Percentiles rank a stretch among this genome's conserved stretches.
Conservation (phyloP, 2,113 vertebrate genomes). For the Phalacrocorax carbo region DNA sequence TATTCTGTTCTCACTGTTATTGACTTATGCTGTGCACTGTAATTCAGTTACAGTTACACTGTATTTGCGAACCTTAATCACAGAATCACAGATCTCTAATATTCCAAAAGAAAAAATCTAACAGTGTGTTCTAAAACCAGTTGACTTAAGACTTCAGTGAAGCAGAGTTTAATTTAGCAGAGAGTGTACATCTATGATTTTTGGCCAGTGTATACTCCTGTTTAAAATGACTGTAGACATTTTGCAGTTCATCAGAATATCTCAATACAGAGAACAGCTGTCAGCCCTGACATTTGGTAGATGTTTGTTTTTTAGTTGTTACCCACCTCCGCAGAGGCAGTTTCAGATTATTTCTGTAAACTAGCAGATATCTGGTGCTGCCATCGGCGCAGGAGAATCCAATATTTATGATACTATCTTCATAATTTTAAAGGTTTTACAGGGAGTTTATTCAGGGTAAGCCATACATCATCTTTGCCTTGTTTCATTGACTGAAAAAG, state of each 20-base stretch:
- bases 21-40: background rate
- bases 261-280: background rate
- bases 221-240: background rate
- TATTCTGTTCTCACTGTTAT: background rate
- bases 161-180: background rate
- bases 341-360: background rate
- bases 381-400: background rate
- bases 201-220: background rate
- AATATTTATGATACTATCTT: background rate
- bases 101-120: background rate
- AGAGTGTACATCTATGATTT: background rate
- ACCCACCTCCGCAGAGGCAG: background rate
- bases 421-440: background rate
- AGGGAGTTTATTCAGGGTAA: background rate
- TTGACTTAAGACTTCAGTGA: background rate
- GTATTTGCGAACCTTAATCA: background rate
- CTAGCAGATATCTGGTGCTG: background rate
- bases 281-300: constrained; percentile 2
- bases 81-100: background rate
- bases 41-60: background rate
- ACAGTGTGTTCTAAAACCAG: background rate
- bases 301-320: background rate
- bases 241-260: background rate
- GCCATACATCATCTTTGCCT: background rate
- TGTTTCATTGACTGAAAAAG: background rate